phyloP scores from a whole-genome alignment of 1,140 invertebrate species.

The Atta cephalotes region DNA sequence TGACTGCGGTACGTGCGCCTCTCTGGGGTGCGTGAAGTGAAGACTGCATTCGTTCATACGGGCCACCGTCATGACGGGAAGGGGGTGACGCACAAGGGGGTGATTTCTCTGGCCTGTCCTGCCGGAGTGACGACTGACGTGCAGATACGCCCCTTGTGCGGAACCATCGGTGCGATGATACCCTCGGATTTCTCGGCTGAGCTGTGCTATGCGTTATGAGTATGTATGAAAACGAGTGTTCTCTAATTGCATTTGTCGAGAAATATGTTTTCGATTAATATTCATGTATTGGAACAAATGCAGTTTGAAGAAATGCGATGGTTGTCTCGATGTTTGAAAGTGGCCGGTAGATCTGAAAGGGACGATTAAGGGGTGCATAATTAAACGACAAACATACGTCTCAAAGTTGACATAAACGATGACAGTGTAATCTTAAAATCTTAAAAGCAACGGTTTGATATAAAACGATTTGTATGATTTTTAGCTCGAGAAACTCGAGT shows the following conservation, averaged over 20 bases:
- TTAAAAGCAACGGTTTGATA: neutral
- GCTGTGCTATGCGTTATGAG: conserved; percentile 28
- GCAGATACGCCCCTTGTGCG: conserved; percentile 84
- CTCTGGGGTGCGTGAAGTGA: conserved; percentile 68
- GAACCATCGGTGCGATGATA: conserved; percentile 86
- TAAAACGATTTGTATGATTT: conserved; percentile 10
- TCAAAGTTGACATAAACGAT: conserved; percentile 35
- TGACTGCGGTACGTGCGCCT: conserved; percentile 76
- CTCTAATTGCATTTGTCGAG: conserved; percentile 34
- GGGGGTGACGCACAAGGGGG: conserved; percentile 30
- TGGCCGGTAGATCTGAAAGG: neutral
- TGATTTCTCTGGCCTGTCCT: conserved; percentile 29
- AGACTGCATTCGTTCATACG: conserved; percentile 66
- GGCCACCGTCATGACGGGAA: conserved; percentile 44
- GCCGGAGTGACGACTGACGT: conserved; percentile 57
- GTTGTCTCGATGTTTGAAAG: neutral
- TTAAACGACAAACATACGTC: conserved; percentile 26
- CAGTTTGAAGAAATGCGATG: conserved; percentile 9
- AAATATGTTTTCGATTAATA: conserved; percentile 31
- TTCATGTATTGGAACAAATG: conserved; percentile 35
- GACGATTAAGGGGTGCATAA: conserved; percentile 32
- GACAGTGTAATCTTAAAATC: neutral
- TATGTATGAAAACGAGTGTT: neutral
- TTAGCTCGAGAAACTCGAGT: conserved; percentile 9
- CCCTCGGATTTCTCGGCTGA: conserved; percentile 85